phyloP scores from a whole-genome alignment of 2,797 vertebrate species.

The Neosilurus hyrtlii region DNA sequence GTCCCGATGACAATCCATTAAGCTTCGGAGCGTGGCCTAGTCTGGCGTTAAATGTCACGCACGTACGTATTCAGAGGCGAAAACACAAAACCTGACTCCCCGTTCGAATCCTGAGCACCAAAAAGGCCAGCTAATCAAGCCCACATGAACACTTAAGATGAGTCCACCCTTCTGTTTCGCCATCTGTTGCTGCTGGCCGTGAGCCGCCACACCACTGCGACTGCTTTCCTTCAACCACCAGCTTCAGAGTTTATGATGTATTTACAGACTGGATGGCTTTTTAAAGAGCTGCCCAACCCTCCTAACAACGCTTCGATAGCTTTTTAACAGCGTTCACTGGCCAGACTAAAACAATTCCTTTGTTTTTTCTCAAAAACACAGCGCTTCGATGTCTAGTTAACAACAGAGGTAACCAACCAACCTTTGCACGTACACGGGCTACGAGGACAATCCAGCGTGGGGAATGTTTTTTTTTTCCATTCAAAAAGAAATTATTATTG shows the following conservation, averaged over 20 bases:
- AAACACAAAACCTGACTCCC: conserved; percentile 50
- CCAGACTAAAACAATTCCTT: background rate
- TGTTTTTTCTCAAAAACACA: background rate
- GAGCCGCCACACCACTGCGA: conserved; percentile 16
- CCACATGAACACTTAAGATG: conserved; percentile 57
- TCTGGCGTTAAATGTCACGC: conserved; percentile 62
- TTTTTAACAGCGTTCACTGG: background rate
- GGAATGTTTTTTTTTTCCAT: background rate
- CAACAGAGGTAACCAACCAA: background rate
- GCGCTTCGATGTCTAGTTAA: background rate
- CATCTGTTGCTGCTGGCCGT: conserved; percentile 61
- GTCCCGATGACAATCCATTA: conserved; percentile 49
- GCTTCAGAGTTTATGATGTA: background rate
- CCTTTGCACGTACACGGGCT: background rate
- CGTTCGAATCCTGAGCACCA: conserved; percentile 51
- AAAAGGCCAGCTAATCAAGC: conserved; percentile 56
- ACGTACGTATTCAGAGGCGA: conserved; percentile 40
- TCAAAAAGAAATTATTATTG: background rate
- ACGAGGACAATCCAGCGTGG: background rate
- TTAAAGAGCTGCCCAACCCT: background rate
- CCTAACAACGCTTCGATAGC: background rate
- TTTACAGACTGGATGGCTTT: background rate
- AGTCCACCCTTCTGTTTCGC: conserved; percentile 56
- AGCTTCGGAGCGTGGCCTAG: conserved; percentile 33
- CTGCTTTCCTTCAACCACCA: conserved; percentile 12